phyloP scores from a whole-genome alignment of 2,113 vertebrate species.

The Macroglossus sobrinus region DNA sequence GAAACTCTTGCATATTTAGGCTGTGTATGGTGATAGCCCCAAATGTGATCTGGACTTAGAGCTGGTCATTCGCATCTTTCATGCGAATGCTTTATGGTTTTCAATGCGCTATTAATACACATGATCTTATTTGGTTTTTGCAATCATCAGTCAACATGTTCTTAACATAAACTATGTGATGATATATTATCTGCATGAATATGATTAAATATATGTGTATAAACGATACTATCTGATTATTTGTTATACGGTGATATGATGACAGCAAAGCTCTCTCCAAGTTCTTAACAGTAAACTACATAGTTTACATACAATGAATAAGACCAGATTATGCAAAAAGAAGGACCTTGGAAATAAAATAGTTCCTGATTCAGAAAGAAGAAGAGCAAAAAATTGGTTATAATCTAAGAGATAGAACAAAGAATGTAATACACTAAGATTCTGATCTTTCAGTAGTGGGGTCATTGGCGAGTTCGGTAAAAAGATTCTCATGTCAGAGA shows the following conservation, averaged over 20 bases:
- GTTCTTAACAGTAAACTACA: background rate
- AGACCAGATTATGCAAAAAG: background rate
- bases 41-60: background rate
- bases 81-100: background rate
- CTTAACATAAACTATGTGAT: background rate
- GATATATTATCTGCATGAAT: background rate
- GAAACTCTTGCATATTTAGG: background rate
- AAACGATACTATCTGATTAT: background rate
- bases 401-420: background rate
- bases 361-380: conserved; percentile 23
- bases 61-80: background rate
- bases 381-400: background rate
- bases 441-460: background rate
- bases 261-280: background rate
- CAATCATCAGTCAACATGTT: background rate
- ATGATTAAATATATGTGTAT: background rate
- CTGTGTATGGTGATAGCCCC: background rate
- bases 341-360: background rate
- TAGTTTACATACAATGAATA: background rate
- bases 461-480: background rate
- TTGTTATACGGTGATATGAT: background rate
- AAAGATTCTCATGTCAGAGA: background rate
- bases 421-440: background rate
- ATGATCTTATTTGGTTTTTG: conserved; percentile 40
- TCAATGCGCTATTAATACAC: background rate